A percentile compares a stretch with the other conserved stretches of the same genome.
Evolutionary conservation across 2,113 vertebrate species (phyloP).

Genomic region (Poicephalus gulielmi): DNA sequence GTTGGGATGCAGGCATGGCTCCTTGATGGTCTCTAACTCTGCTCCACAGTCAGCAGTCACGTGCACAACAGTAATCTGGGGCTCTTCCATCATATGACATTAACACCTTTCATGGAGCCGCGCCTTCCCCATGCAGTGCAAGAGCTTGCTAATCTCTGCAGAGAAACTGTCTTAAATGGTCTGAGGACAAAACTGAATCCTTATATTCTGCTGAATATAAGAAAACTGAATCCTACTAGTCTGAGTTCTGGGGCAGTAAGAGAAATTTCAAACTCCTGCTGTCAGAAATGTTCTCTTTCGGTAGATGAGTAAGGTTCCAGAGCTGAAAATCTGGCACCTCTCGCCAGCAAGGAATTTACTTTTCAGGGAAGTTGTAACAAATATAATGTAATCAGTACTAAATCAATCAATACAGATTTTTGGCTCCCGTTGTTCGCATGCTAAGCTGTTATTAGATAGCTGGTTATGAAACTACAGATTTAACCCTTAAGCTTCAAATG

Average conservation of each 20-base stretch:
- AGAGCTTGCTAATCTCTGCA: neutral
- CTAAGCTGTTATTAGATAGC: neutral
- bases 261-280: constrained; percentile 1
- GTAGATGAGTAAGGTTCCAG: neutral
- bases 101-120: neutral
- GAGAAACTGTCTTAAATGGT: neutral
- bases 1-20: fast-evolving
- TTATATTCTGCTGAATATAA: neutral
- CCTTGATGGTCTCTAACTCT: neutral
- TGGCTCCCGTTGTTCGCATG: neutral
- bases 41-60: neutral
- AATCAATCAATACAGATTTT: constrained; percentile 18
- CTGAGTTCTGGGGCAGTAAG: neutral
- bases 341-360: neutral
- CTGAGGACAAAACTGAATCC: neutral
- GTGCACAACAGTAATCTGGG: fast-evolving
- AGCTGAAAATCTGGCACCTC: neutral
- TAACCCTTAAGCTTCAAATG: neutral
- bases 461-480: neutral
- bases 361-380: constrained; percentile 5
- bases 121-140: neutral
- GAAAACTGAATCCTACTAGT: neutral
- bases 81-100: neutral
- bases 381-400: constrained; percentile 30
- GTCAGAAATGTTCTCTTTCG: neutral